Conservation (phyloP, 2,888 invertebrate species). For the Cephus sareptanus region DNA sequence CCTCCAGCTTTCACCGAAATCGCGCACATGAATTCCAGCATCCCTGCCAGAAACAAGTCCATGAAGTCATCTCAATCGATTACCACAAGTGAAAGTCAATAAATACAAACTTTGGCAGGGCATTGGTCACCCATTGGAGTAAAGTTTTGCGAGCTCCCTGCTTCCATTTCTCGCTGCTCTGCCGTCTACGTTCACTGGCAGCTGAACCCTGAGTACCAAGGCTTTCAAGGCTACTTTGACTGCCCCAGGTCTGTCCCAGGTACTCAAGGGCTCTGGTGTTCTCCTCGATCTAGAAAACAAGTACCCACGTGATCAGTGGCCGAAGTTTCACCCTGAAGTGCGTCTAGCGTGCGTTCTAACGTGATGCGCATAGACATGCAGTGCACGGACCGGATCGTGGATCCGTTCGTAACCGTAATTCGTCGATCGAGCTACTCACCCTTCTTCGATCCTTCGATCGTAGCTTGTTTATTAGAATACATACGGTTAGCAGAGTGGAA, state of each 20-base stretch:
- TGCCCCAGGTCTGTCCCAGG: conserved; percentile 83
- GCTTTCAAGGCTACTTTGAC: conserved; percentile 85
- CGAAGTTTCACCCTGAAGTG: neutral
- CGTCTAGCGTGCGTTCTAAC: conserved; percentile 41
- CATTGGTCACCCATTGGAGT: conserved; percentile 94
- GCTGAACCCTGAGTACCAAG: conserved; percentile 78
- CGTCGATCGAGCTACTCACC: conserved; percentile 54
- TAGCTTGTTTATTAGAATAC: conserved; percentile 65
- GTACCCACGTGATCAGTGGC: neutral
- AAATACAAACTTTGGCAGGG: conserved; percentile 79
- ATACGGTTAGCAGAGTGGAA: conserved; percentile 54
- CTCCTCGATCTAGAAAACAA: conserved; percentile 85
- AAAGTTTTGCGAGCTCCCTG: conserved; percentile 92
- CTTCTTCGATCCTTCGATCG: conserved; percentile 64
- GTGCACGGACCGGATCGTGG: conserved; percentile 8
- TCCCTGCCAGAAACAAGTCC: conserved; percentile 71
- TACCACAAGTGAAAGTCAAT: neutral
- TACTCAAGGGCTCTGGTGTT: conserved; percentile 90
- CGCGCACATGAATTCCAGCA: conserved; percentile 87
- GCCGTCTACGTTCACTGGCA: conserved; percentile 66
- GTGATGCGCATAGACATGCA: conserved; percentile 22
- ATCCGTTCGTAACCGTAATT: neutral
- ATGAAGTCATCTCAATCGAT: conserved; percentile 20
- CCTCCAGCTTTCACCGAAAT: conserved; percentile 96
- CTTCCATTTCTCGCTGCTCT: conserved; percentile 79